Evolutionary conservation across 2,113 vertebrate species (phyloP), one percentile per base, ranked within the genome.

Genomic region (Campylomormyrus numenius): DNA sequence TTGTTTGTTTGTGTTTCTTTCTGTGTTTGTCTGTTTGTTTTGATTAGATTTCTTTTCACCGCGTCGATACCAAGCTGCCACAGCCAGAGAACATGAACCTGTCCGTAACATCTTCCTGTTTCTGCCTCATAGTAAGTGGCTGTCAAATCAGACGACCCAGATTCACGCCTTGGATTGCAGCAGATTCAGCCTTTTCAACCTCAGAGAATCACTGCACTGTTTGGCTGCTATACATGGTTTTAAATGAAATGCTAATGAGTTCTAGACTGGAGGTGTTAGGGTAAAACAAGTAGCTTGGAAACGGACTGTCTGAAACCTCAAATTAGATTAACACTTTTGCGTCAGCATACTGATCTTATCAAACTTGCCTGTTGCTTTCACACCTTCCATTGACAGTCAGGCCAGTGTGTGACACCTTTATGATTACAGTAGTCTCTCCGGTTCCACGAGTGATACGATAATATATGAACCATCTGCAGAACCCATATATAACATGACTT

Each of bases 101-200:
- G 91, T 92, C 93, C 91, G 83, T 93, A 91, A 90, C 93, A 92
- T 90, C 93, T 92, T 93, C 93, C 90, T 93, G 93, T 91, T 93
- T 92, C 92, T 93, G 92, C 93, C 93, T 93, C 92, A 93, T 94
- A 93, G 93, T 94, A 94, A 94, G 93, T 93, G 91, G 91, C 90
- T 92, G 92, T 91, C 87, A 93, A 80, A 92, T 89, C 86, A 92
- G 85, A 93, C 87, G 48, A 90, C 80, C 70, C 85, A 90, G 89
- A 89, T 89, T 87, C 53, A 88, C 89, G 88, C 89, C 39, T 13
- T n/a, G 21, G 11, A 85, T 89, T 46, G 17, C 45, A 24, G 1
- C 77, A 9, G 49, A 39, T 42, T 31, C 45, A 80, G n/a, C 17
- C 74, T 39, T 80, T 19, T 19, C 74, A 39, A 42, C 53, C 21